Conservation (phyloP, 2,797 vertebrate species). For the Babyrousa celebensis region DNA sequence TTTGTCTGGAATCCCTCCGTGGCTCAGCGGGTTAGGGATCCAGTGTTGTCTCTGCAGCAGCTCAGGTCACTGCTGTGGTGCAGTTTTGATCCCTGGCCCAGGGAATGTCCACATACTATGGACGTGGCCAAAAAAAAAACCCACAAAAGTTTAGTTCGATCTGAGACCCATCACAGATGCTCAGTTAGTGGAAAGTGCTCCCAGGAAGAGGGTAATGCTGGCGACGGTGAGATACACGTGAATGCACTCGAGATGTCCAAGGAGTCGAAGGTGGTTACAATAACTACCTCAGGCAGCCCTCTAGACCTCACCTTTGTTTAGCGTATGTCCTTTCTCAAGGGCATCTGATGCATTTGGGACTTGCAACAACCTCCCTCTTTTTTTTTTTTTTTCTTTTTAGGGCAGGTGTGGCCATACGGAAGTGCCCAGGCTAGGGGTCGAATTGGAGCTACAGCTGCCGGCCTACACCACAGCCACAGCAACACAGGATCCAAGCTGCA, state of each 20-base stretch:
- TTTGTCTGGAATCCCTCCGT: neutral
- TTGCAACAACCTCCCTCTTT: neutral
- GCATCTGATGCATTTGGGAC: neutral
- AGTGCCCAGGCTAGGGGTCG: too few relatives aligned
- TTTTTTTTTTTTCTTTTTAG: too few relatives aligned
- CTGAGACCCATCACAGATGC: neutral
- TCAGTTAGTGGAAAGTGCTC: neutral
- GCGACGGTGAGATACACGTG: rapidly evolving
- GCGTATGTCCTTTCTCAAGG: neutral
- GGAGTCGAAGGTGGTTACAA: neutral
- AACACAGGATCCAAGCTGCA: too few relatives aligned
- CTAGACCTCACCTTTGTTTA: neutral
- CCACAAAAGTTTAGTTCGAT: neutral
- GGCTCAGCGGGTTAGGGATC: too few relatives aligned
- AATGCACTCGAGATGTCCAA: neutral
- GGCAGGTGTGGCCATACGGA: too few relatives aligned
- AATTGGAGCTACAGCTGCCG: too few relatives aligned
- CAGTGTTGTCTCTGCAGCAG: too few relatives aligned
- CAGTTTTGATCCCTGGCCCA: too few relatives aligned
- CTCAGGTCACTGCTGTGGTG: too few relatives aligned
- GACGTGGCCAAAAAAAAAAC: too few relatives aligned
- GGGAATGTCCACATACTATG: too few relatives aligned
- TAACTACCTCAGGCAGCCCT: neutral
- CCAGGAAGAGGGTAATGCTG: rapidly evolving
- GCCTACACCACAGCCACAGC: too few relatives aligned